Base-by-base conservation (phyloP, 2,113 vertebrate species). In the Pyrgilauda ruficollis region DNA sequence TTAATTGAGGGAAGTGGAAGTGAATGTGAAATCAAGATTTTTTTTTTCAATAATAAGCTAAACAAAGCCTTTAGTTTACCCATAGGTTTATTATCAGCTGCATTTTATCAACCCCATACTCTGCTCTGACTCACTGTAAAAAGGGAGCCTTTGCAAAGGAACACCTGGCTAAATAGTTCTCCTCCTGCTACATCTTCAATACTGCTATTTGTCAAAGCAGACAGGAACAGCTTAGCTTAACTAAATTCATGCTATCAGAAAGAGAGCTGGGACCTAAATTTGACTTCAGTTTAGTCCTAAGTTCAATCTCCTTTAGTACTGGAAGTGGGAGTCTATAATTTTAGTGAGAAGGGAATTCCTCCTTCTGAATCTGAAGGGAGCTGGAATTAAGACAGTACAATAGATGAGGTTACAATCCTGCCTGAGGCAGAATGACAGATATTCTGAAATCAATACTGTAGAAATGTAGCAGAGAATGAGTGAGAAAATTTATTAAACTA, bases 1-100 rank as follows among this genome's bases (percentile, higher is more conserved):
- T 93, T 96, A 55, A 92, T 87, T 87, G 69, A 92, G 63, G 84
- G 63, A 91, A 95, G 92, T 80, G n/a, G 37, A 50, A 77, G 18
- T 95, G 86, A 97, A 93, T 87, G 89, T 37, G n/a, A 95, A 93
- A 97, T 90, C 76, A 97, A 84, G 66, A 30, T 16, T 28, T 23
- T 28, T 23, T 84, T 50, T 72, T 62, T 75, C 79, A 87, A 47
- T 78, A 73, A 68, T 68, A 56, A 50, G 43, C 30, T 83, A 90
- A 96, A 91, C 85, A 83, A 81, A 89, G 35, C 30, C 80, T 84
- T 95, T 90, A 41, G 74, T 97, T 93, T 94, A 80, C 56, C 28
- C 37, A 82, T 50, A 96, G 80, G 78, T 95, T 94, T 91, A 26
- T 46, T 68, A 41, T 79, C 82, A 94, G 58, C 73, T 30, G 49